Percentiles rank a stretch among this genome's conserved stretches.
These are phyloP conservation scores for Anomalospiza imberbis DNA, from an alignment of 2,797 vertebrate genomes.

Conservation along the genomic window DNA sequence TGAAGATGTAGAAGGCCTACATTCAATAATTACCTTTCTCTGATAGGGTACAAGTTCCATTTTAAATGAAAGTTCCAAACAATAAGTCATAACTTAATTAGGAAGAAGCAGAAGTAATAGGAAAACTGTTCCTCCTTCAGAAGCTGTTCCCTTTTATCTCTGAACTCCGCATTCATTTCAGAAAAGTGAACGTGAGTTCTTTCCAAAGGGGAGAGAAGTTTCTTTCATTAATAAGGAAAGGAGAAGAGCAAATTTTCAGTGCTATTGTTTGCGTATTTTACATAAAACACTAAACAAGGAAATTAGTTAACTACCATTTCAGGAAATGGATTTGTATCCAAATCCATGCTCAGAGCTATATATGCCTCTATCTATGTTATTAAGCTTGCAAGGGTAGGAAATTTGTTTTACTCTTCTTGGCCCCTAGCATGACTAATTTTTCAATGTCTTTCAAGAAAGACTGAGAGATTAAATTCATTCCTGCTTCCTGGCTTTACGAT, in stretches of 20 bases:
- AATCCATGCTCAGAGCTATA: neutral
- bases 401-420: neutral
- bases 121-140: neutral
- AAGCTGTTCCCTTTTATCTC: neutral
- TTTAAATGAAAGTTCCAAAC: slow-evolving; percentile 21
- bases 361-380: neutral
- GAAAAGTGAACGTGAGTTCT: neutral
- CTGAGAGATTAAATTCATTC: neutral
- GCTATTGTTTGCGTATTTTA: neutral
- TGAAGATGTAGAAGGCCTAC: neutral
- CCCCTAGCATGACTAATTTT: neutral
- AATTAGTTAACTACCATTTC: neutral
- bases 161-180: neutral
- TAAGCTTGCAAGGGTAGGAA: neutral
- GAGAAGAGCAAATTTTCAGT: neutral
- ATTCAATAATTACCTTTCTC: slow-evolving; percentile 20
- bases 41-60: neutral
- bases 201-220: neutral
- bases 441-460: neutral
- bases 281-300: neutral
- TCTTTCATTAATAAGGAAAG: neutral
- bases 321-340: neutral
- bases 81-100: slow-evolving; percentile 16
- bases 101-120: neutral
- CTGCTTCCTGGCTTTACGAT: neutral